Percentiles rank a stretch among this genome's conserved stretches.
These are phyloP conservation scores for Drusus annulatus DNA, from an alignment of 1,140 invertebrate species.

Conservation along the genomic window DNA sequence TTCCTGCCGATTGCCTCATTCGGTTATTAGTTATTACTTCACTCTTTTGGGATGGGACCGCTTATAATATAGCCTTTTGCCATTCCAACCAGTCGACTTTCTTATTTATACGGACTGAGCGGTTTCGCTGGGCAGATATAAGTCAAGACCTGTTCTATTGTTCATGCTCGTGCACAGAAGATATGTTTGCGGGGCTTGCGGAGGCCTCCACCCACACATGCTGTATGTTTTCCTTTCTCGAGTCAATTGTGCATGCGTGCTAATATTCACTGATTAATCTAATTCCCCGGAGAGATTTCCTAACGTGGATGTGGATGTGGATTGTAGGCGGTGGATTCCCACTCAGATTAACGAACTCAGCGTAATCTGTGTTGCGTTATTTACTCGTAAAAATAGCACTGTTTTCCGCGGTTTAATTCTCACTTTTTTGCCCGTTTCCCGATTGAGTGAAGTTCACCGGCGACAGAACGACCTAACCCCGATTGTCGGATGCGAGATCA, in stretches of 20 bases:
- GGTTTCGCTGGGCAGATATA: constrained; percentile 6
- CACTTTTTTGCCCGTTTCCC: neutral
- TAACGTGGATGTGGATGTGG: no score
- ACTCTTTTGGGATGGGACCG: constrained; percentile 27
- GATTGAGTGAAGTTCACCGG: neutral
- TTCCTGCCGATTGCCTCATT: constrained; percentile 9
- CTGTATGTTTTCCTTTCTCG: constrained; percentile 22
- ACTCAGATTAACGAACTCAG: no score
- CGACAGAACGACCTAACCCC: neutral
- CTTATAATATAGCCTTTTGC: constrained; percentile 16
- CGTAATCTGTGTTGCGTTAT: no score
- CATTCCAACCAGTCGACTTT: constrained; percentile 4
- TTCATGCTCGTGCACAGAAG: constrained; percentile 8
- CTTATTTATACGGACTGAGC: neutral
- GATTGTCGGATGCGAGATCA: no score
- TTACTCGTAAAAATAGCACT: no score
- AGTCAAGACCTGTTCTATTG: constrained; percentile 14
- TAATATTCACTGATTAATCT: neutral
- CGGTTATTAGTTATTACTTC: constrained; percentile 3
- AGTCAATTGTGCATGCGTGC: constrained; percentile 6
- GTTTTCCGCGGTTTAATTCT: no score
- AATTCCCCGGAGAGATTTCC: neutral
- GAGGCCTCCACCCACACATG: neutral
- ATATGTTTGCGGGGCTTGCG: neutral
- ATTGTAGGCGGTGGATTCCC: no score